phyloP scores from a whole-genome alignment of 1,140 invertebrate species.

The Hyles euphorbiae region DNA sequence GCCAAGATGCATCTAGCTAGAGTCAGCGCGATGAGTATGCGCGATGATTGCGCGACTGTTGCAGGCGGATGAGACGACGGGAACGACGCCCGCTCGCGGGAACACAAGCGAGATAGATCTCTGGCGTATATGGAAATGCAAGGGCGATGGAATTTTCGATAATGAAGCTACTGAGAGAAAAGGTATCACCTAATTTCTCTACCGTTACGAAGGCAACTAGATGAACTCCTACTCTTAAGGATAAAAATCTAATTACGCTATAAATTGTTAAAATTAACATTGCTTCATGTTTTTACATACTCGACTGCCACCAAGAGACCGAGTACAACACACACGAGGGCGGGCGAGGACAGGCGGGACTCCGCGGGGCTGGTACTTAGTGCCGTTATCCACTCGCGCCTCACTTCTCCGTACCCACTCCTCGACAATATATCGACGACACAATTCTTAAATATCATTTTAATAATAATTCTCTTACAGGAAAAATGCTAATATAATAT shows the following conservation, averaged over 20 bases:
- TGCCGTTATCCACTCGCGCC: conserved; percentile 45
- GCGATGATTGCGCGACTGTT: conserved; percentile 7
- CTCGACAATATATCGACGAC: conserved; percentile 29
- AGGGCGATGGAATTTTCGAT: conserved; percentile 25
- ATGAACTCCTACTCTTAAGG: conserved; percentile 73
- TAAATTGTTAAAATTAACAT: conserved; percentile 74
- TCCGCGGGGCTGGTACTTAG: conserved; percentile 35
- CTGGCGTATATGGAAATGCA: conserved; percentile 51
- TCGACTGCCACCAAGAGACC: conserved; percentile 33
- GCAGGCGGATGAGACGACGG: not conserved
- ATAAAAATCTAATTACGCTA: conserved; percentile 73
- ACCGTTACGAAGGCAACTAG: conserved; percentile 72
- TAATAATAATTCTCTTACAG: conserved; percentile 43
- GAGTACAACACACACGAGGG: conserved; percentile 1
- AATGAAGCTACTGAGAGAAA: conserved; percentile 71
- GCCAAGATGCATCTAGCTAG: conserved; percentile 55
- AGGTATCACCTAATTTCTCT: conserved; percentile 71
- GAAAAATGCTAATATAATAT: conserved; percentile 43
- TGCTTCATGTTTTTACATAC: conserved; percentile 63
- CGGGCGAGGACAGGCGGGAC: not conserved
- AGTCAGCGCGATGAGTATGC: conserved; percentile 35
- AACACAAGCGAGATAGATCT: conserved; percentile 47
- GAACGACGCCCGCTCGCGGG: conserved; percentile 8
- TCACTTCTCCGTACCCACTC: not conserved
- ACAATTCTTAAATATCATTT: conserved; percentile 29